Conservation (phyloP, 2,113 vertebrate genomes). For the Brienomyrus longianalis region DNA sequence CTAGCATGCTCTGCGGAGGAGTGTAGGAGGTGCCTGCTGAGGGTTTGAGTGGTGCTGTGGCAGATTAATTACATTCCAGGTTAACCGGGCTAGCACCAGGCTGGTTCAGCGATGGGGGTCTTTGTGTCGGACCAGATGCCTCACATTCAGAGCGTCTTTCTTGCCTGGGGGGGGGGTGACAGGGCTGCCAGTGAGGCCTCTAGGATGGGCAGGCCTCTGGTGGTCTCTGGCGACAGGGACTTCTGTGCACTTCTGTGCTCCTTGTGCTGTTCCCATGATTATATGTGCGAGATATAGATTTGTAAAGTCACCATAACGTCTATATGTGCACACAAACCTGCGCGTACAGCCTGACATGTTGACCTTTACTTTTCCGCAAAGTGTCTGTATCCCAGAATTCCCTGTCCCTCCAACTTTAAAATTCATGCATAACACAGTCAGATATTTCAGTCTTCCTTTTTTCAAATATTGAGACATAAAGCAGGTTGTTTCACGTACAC, state of each 20-base stretch:
- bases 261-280: background rate
- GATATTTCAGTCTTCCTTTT: background rate
- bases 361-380: background rate
- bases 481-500: background rate
- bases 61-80: background rate
- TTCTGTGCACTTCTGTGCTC: background rate
- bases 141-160: background rate
- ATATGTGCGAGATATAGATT: background rate
- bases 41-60: background rate
- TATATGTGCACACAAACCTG: background rate
- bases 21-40: background rate
- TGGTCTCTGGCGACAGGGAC: background rate
- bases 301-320: background rate
- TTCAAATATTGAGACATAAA: background rate
- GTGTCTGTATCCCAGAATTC: background rate
- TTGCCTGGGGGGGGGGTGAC: background rate
- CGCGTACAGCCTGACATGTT: background rate
- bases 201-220: background rate
- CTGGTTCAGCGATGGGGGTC: background rate
- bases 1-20: constrained; percentile 2
- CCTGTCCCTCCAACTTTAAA: background rate
- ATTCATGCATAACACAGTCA: background rate
- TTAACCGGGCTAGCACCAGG: background rate
- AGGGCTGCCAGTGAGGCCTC: background rate
- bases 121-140: background rate